phyloP scores from a whole-genome alignment of 2,888 invertebrate genomes.

The Yponomeuta plumbellus region DNA sequence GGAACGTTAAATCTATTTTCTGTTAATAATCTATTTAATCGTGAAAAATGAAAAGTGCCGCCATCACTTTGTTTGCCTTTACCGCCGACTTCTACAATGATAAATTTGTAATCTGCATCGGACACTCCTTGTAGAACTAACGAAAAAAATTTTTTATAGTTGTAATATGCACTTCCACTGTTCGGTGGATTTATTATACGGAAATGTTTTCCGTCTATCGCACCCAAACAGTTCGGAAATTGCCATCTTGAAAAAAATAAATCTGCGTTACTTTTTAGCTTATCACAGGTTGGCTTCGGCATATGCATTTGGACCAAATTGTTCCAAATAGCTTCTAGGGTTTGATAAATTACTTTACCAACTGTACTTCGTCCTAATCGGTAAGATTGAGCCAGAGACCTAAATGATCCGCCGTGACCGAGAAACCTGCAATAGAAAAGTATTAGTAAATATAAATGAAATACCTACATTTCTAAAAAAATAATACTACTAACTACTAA shows the following conservation, averaged over 20 bases:
- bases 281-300: conserved; percentile 12
- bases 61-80: conserved; percentile 12
- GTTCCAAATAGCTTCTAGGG: conserved; percentile 12
- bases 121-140: conserved; percentile 4
- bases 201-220: conserved; percentile 16
- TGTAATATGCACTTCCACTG: conserved; percentile 7
- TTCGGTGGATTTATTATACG: conserved; percentile 8
- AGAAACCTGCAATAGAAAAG: conserved; percentile 10
- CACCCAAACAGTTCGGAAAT: conserved; percentile 11
- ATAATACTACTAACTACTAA: neutral
- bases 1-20: conserved; percentile 6
- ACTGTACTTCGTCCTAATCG: conserved; percentile 9
- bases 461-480: neutral
- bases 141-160: conserved; percentile 8
- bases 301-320: conserved; percentile 7
- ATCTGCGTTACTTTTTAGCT: neutral
- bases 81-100: neutral
- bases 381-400: conserved; percentile 9
- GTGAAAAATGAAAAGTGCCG: conserved; percentile 9
- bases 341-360: conserved; percentile 7
- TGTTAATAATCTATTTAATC: conserved; percentile 6
- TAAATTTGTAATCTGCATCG: conserved; percentile 13
- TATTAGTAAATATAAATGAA: neutral
- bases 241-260: conserved; percentile 8
- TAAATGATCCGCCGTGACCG: neutral